Evolutionary conservation across 2,797 vertebrate species (phyloP).

Genomic region (Lycodopsis pacificus): DNA sequence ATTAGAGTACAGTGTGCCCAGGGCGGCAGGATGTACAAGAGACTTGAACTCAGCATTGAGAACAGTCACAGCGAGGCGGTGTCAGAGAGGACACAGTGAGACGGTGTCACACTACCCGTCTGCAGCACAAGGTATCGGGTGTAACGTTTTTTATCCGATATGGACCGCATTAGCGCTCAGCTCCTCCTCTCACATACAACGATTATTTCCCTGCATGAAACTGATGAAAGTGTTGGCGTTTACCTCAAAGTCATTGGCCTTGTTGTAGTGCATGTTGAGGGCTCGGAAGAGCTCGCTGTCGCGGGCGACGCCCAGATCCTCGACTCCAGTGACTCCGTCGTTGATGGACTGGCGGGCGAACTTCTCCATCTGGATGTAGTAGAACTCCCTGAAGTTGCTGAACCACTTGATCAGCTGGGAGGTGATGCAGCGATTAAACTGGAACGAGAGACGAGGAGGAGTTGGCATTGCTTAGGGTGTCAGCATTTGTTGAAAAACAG

Average conservation of each 20-base stretch:
- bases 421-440: conserved; percentile 99
- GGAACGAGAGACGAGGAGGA: conserved; percentile 54
- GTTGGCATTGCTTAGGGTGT: conserved; percentile 9
- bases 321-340: conserved; percentile 92
- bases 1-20: not conserved
- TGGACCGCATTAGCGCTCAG: conserved; percentile 14
- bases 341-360: conserved; percentile 98
- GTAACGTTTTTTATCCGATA: conserved; percentile 22
- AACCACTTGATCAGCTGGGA: conserved; percentile 99
- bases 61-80: conserved; percentile 24
- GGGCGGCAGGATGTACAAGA: conserved; percentile 36
- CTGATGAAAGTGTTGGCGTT: conserved; percentile 13
- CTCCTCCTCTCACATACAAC: conserved; percentile 20
- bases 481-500: not conserved
- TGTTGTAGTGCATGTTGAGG: conserved; percentile 99
- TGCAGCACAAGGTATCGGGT: conserved; percentile 54
- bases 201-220: not conserved
- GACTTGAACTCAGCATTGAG: conserved; percentile 50
- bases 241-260: conserved; percentile 99
- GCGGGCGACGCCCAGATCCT: conserved; percentile 95
- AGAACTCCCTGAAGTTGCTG: conserved; percentile 99
- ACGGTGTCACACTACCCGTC: conserved; percentile 54
- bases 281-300: conserved; percentile 98
- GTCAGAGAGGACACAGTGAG: conserved; percentile 56
- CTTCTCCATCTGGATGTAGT: conserved; percentile 99